Evolutionary conservation across 2,797 vertebrate genomes (phyloP).

Genomic region (Phrynocephalus forsythii): DNA sequence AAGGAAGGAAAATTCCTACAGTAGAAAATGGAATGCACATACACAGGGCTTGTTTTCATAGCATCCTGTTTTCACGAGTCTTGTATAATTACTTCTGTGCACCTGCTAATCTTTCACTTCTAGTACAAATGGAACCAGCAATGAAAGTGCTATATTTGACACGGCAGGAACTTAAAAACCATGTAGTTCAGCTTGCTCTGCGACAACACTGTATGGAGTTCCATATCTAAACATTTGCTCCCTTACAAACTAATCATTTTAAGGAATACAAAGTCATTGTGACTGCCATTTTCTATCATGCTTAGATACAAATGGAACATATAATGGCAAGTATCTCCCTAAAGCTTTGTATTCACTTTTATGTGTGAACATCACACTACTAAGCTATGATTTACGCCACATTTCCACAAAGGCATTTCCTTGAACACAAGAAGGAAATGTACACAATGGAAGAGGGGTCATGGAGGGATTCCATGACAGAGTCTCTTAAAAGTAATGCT

Average conservation of each 20-base stretch:
- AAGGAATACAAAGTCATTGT: not conserved
- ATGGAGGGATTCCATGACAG: not conserved
- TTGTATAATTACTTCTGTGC: slow-evolving; percentile 11
- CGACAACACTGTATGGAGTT: not conserved
- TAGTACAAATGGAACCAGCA: not conserved
- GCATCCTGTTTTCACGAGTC: not conserved
- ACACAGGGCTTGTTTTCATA: slow-evolving; percentile 20
- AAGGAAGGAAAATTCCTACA: not conserved
- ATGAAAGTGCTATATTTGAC: not conserved
- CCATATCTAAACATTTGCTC: not conserved
- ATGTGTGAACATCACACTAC: not conserved
- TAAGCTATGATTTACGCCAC: not conserved
- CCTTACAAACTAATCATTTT: not conserved
- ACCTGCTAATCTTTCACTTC: not conserved
- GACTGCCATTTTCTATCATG: not conserved
- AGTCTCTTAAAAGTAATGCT: not conserved
- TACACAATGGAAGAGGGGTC: not conserved
- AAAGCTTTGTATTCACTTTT: not conserved
- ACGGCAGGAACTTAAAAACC: not conserved
- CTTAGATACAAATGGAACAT: not conserved
- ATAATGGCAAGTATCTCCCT: not conserved
- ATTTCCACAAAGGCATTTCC: not conserved
- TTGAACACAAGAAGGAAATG: not conserved
- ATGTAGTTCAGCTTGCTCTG: not conserved
- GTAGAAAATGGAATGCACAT: slow-evolving; percentile 1